phyloP scores from a whole-genome alignment of 53 echinoderm and acorn worm genomes.

The Paracentrotus lividus region DNA sequence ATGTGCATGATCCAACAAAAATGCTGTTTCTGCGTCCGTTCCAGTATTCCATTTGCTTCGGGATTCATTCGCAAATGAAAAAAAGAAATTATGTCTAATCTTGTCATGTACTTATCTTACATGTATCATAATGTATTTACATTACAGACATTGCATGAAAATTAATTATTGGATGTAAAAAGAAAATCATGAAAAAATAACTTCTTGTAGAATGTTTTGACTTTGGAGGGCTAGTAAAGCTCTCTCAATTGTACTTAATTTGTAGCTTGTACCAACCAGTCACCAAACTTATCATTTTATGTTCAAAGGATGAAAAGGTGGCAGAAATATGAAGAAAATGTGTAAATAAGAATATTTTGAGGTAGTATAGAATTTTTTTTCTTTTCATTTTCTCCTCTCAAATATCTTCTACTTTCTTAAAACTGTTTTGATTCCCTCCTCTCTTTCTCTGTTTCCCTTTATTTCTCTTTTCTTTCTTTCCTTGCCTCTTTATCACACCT shows the following conservation, averaged over 20 bases:
- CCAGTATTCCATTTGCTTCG: neutral
- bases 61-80: neutral
- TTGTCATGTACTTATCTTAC: neutral
- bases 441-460: neutral
- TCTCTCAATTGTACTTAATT: slow-evolving; percentile 26
- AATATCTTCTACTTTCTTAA: neutral
- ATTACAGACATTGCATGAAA: neutral
- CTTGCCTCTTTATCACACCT: neutral
- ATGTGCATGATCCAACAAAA: neutral
- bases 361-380: neutral
- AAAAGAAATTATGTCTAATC: neutral
- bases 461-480: neutral
- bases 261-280: neutral
- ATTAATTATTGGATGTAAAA: neutral
- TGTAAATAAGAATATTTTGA: slow-evolving; percentile 47
- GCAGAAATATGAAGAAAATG: neutral
- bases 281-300: neutral
- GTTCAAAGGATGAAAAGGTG: neutral
- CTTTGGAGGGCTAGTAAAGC: neutral
- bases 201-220: neutral
- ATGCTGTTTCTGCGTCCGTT: neutral
- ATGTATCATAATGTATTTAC: neutral
- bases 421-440: neutral
- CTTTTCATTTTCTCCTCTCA: neutral
- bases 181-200: neutral